Base-by-base conservation (phyloP, 1,140 invertebrate species). In the Drosophila ironensis region DNA sequence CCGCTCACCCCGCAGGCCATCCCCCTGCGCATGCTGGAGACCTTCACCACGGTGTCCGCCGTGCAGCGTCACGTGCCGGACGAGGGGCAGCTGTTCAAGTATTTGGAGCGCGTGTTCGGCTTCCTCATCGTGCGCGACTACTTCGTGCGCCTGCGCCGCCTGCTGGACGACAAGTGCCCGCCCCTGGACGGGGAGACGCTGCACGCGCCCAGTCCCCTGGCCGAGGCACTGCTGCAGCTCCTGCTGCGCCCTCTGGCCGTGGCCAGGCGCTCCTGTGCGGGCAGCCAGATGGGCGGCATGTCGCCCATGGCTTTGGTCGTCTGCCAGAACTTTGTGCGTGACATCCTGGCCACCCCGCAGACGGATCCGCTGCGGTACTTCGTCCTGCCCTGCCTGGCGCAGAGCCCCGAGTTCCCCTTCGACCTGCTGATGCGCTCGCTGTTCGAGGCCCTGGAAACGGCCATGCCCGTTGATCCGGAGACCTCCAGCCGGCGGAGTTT, bases 11-110 rank as follows among this genome's bases (percentile, higher is more conserved):
- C 90, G 61, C 91, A 95, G 75, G 94, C 95, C n/a, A 93, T 95
- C 52, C 94, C 95, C 1, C 90, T 96, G 27, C 91, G 95, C 76
- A 94, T 95, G 88, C 84, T 96, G 75, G 95, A 96, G 90, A 92
- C 95, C n/a, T 96, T 95, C 63, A 95, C 95, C 25, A 92, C 92
- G 44, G 87, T 91, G 5, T 90, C 93, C 9, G 90, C 91, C 3
- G 91, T 91, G 3, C 91, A 92, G 59, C 80, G 90, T 11, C 87
- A 91, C 30, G 84, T 93, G 64, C 91, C 90, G 77, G 91, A 91
- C 73, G 89, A 91, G 67, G 46, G 89, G 1, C 67, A 84, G 51
- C 53, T 90, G 24, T 76, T 90, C 40, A 90, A 78, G 53, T 90
- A 91, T 38, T 90, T 91, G 54, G 90, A 92, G 45, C 71, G 71